Base-by-base conservation (phyloP, 2,113 vertebrate genomes). In the Acrocephalus kingi region DNA sequence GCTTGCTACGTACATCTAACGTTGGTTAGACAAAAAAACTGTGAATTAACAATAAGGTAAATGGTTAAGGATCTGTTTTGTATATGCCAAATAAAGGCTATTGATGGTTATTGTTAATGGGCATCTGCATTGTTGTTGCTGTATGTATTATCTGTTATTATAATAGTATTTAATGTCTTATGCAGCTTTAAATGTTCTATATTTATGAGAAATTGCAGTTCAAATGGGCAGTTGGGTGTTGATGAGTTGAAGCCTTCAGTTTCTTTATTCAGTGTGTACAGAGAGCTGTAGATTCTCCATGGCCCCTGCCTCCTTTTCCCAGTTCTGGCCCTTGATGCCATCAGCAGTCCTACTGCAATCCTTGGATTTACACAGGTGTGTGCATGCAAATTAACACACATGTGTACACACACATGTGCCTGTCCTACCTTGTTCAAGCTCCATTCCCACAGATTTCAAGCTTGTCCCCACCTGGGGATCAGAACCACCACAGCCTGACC, bases 291-390 rank as follows among this genome's bases (percentile, higher is more conserved):
- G 55, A 24, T 66, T 54, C 59, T 35, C 37, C 8, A 17, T 23
- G n/a, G 16, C 8, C 19, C 1, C 23, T 37, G 8, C 21, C 24
- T 56, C 7, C 41, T 71, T 73, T 77, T 10, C 21, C n/a, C 51
- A 19, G 13, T 61, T 58, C 31, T 78, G 46, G 18, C 12, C 78
- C 16, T 51, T 56, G 64, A 33, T 12, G 27, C 45, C 31, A 5
- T 64, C 63, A 69, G 39, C 55, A 31, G 48, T 28, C 81, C n/a
- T 51, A 18, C 56, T 76, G 54, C 49, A 39, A 39, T 51, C 18
- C 18, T 49, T 55, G 59, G 39, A 4, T 30, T 15, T 0, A 0
- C 31, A 41, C 6, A 39, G 21, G 4, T 0, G 0, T 5, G 23
- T 21, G 21, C 54, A 41, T 1, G 1, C 20, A 41, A 55, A 28